phyloP scores from a whole-genome alignment of 2,797 vertebrate genomes.

The Pantherophis alleghaniensis region DNA sequence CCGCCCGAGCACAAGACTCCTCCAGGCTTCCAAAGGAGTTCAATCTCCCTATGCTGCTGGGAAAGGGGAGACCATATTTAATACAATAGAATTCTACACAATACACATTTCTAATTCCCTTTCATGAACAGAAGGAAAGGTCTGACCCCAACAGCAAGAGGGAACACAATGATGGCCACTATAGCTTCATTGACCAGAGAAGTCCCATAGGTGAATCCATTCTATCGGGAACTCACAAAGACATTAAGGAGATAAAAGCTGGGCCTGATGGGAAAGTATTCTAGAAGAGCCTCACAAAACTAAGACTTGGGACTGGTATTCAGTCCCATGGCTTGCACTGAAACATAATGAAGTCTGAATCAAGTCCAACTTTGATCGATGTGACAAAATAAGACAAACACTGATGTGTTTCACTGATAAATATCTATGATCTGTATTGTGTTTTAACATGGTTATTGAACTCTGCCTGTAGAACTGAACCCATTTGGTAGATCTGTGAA shows the following conservation, averaged over 20 bases:
- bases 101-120: slow-evolving; percentile 23
- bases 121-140: slow-evolving; percentile 19
- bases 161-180: slow-evolving; percentile 22
- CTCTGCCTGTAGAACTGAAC: background rate
- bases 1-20: background rate
- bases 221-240: slow-evolving; percentile 22
- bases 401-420: background rate
- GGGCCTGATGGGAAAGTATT: slow-evolving; percentile 15
- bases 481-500: background rate
- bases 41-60: slow-evolving; percentile 17
- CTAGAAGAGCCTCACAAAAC: slow-evolving; percentile 9
- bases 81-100: slow-evolving; percentile 30
- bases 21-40: slow-evolving; percentile 26
- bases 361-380: background rate
- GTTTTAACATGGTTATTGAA: background rate
- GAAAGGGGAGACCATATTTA: slow-evolving; percentile 32
- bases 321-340: background rate
- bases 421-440: background rate
- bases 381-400: background rate
- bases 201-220: slow-evolving; percentile 16
- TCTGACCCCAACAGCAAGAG: slow-evolving; percentile 35
- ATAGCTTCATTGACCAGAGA: slow-evolving; percentile 21
- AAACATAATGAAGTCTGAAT: background rate
- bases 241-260: slow-evolving; percentile 7
- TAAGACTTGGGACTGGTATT: background rate